These are phyloP conservation scores for Sebastes miniatus DNA, from an alignment of 2,797 vertebrate genomes.

Conservation along the genomic window DNA sequence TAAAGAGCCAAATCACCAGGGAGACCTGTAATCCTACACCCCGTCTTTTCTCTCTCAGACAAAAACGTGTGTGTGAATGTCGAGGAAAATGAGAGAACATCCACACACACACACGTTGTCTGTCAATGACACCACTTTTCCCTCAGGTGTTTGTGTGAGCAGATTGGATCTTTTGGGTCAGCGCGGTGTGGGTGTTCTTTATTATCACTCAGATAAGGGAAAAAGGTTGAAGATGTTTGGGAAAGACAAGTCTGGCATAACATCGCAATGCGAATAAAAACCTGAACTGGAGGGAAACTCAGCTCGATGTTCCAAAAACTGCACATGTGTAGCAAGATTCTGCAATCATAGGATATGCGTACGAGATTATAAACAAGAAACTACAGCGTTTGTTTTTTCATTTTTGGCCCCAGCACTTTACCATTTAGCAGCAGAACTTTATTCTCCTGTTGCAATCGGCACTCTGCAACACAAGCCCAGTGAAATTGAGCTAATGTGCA, in stretches of 20 bases:
- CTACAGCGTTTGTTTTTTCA: background rate
- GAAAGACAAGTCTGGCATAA: conserved; percentile 15
- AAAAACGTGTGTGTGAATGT: conserved; percentile 13
- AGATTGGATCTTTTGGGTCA: conserved; percentile 57
- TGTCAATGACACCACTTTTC: conserved; percentile 51
- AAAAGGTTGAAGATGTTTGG: conserved; percentile 16
- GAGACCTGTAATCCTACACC: conserved; percentile 47
- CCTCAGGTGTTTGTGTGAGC: conserved; percentile 45
- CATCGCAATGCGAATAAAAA: conserved; percentile 35
- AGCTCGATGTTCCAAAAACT: conserved; percentile 1
- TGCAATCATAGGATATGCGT: background rate
- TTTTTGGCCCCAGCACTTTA: background rate
- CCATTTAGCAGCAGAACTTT: conserved; percentile 1
- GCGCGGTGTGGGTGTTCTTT: conserved; percentile 51
- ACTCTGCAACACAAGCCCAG: conserved; percentile 28
- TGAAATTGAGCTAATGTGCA: conserved; percentile 54
- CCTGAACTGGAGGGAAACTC: background rate
- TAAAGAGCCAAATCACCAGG: conserved; percentile 67
- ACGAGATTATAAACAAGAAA: background rate
- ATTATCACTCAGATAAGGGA: conserved; percentile 44
- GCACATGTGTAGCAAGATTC: background rate
- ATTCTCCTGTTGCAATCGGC: conserved; percentile 18
- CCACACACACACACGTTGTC: conserved; percentile 18
- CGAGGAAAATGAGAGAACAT: conserved; percentile 12
- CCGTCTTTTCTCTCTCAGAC: conserved; percentile 20